Percentiles rank a stretch among this genome's conserved stretches.
phyloP scores from a whole-genome alignment of 2,113 vertebrate genomes.

The Agelaius tricolor region DNA sequence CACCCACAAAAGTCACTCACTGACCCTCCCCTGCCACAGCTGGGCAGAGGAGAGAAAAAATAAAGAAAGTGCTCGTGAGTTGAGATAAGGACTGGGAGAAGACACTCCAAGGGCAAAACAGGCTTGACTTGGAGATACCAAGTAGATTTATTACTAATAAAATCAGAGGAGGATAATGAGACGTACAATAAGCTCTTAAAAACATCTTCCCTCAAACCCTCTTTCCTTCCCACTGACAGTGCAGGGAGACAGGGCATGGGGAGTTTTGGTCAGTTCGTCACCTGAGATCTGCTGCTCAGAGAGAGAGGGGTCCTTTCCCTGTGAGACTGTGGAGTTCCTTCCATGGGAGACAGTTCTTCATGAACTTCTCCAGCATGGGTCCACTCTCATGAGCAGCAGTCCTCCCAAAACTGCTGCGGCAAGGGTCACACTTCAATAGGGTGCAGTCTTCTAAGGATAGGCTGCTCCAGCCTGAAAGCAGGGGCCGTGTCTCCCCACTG shows the following conservation, averaged over 20 bases:
- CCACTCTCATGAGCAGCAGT: neutral
- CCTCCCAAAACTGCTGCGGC: neutral
- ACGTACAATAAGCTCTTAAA: neutral
- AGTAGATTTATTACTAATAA: neutral
- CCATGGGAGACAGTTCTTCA: neutral
- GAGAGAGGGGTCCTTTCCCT: neutral
- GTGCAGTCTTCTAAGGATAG: neutral
- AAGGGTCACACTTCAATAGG: fast-evolving
- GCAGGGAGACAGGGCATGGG: neutral
- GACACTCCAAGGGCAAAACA: neutral
- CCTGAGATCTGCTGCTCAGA: neutral
- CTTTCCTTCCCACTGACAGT: neutral
- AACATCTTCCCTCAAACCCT: neutral
- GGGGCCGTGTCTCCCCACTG: neutral
- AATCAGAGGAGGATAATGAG: neutral
- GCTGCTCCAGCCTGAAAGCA: neutral
- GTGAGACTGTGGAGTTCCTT: neutral
- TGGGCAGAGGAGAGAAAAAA: neutral
- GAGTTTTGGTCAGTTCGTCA: neutral
- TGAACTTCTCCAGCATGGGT: neutral
- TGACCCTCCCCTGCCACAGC: neutral
- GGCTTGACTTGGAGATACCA: neutral
- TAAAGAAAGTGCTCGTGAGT: neutral
- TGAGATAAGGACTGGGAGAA: neutral
- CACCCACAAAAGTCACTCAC: neutral